These are phyloP conservation scores for Syngnathus acus DNA, from an alignment of 2,797 vertebrate species.

Conservation along the genomic window DNA sequence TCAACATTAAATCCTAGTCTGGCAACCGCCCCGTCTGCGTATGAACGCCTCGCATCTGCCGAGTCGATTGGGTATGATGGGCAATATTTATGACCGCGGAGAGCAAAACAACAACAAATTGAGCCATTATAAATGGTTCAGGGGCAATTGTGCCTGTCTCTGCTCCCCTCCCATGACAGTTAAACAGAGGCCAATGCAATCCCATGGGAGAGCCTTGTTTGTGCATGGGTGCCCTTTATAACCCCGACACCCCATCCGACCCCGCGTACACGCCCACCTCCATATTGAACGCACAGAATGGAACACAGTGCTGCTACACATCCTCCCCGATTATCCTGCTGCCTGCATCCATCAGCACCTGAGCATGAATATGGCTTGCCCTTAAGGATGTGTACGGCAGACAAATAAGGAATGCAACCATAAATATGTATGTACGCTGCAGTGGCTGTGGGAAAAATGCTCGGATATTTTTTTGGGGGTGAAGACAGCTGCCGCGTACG, in stretches of 20 bases:
- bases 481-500: background rate
- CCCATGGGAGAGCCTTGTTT: conserved; percentile 61
- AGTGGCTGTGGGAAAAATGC: background rate
- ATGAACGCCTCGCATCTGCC: conserved; percentile 49
- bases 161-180: conserved; percentile 52
- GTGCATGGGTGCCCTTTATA: conserved; percentile 67
- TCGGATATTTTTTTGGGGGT: background rate
- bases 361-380: conserved; percentile 45
- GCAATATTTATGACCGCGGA: conserved; percentile 55
- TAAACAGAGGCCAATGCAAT: conserved; percentile 52
- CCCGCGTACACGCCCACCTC: conserved; percentile 20
- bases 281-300: conserved; percentile 43
- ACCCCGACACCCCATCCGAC: conserved; percentile 11
- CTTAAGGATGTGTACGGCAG: conserved; percentile 19
- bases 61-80: conserved; percentile 41
- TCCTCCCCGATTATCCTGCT: conserved; percentile 47
- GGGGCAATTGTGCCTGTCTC: conserved; percentile 58
- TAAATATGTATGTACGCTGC: conserved; percentile 8
- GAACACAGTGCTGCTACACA: conserved; percentile 52
- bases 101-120: conserved; percentile 68
- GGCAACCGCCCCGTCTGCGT: conserved; percentile 30
- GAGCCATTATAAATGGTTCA: conserved; percentile 61
- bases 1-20: conserved; percentile 48
- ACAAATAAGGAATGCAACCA: background rate
- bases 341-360: conserved; percentile 38